phyloP scores from a whole-genome alignment of 2,113 vertebrate genomes.

The Gambusia affinis region DNA sequence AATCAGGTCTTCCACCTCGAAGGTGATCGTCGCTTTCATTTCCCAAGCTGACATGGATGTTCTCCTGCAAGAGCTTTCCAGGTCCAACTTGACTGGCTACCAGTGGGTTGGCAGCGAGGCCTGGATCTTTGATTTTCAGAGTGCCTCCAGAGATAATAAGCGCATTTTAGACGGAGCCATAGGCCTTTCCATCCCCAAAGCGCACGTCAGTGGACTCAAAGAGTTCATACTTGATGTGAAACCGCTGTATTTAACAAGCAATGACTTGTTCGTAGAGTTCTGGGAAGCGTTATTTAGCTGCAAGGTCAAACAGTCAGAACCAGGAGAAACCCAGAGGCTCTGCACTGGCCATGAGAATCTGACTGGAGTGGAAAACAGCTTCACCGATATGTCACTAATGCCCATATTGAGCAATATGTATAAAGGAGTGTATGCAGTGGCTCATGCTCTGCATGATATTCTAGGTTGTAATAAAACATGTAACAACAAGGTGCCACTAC shows the following conservation, averaged over 20 bases:
- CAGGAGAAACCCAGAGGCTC: constrained; percentile 1
- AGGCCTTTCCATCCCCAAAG: constrained; percentile 75
- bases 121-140: constrained; percentile 75
- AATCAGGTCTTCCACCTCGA: constrained; percentile 70
- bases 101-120: constrained; percentile 79
- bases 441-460: constrained; percentile 68
- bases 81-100: constrained; percentile 71
- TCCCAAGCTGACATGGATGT: constrained; percentile 63
- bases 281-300: constrained; percentile 75
- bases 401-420: constrained; percentile 77
- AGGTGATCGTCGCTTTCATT: constrained; percentile 74
- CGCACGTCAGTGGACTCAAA: constrained; percentile 64
- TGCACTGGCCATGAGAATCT: constrained; percentile 74
- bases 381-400: constrained; percentile 78
- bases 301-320: constrained; percentile 28
- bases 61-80: constrained; percentile 56
- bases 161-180: constrained; percentile 73
- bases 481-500: constrained; percentile 28
- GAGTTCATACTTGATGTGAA: constrained; percentile 74
- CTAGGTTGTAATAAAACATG: constrained; percentile 67
- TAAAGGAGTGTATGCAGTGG: constrained; percentile 77
- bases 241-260: constrained; percentile 47
- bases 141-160: constrained; percentile 49
- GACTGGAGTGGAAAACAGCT: constrained; percentile 63
- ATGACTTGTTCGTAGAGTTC: constrained; percentile 66